A percentile compares a stretch with the other conserved stretches of the same genome.
Conservation (phyloP, 2,888 invertebrate genomes). For the Cephus rjabovi region DNA sequence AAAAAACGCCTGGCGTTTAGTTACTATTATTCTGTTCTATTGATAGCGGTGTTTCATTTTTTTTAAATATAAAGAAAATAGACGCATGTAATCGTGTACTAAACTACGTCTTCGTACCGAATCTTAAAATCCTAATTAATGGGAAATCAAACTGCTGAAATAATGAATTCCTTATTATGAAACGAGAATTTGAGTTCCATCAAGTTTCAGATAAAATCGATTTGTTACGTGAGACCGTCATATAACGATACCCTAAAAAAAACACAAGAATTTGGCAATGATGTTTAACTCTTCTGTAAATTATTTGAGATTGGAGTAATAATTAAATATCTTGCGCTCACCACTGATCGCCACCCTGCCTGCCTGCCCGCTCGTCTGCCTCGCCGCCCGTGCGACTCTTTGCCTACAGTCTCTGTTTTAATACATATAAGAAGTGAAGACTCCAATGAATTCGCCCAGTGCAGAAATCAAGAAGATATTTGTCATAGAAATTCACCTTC, state of each 20-base stretch:
- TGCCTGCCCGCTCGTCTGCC: constrained; percentile 49
- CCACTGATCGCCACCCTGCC: constrained; percentile 59
- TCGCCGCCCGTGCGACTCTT: constrained; percentile 22
- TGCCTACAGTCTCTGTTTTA: background rate
- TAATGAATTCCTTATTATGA: background rate
- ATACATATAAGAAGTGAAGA: constrained; percentile 1
- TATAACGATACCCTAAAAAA: background rate
- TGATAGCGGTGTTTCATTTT: constrained; percentile 28
- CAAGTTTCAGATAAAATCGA: background rate
- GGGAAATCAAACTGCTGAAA: background rate
- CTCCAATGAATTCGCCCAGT: background rate
- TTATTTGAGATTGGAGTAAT: constrained; percentile 26
- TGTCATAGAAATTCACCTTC: background rate
- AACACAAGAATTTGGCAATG: constrained; percentile 12
- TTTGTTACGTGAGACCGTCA: background rate
- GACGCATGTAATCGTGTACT: constrained; percentile 27
- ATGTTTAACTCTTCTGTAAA: constrained; percentile 46
- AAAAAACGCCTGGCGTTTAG: constrained; percentile 16
- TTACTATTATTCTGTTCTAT: constrained; percentile 26
- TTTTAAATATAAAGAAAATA: constrained; percentile 32
- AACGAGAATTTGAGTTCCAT: background rate
- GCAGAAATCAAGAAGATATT: background rate
- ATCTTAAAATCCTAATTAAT: constrained; percentile 9
- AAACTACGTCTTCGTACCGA: constrained; percentile 17
- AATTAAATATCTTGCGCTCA: constrained; percentile 51